phyloP scores from a whole-genome alignment of 1,140 invertebrate genomes.

The Trachymyrmex cornetzi region DNA sequence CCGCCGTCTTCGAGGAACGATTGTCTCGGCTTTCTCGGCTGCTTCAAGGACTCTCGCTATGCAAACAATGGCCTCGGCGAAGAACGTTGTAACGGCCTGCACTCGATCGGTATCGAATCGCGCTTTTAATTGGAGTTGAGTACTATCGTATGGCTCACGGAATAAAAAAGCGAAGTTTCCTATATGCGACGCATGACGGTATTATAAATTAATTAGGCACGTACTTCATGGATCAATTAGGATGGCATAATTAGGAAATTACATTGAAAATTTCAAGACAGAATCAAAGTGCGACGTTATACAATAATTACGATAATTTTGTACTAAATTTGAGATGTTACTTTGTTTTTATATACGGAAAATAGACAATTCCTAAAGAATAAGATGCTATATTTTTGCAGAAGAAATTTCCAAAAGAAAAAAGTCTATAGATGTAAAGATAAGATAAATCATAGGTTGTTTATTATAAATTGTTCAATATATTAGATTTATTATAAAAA shows the following conservation, averaged over 20 bases:
- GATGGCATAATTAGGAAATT: not conserved
- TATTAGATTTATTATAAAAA: no score
- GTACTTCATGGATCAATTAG: conserved; percentile 7
- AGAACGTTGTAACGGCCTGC: conserved; percentile 48
- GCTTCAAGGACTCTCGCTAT: conserved; percentile 67
- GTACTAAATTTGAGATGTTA: not conserved
- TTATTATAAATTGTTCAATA: not conserved
- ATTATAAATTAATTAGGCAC: conserved; percentile 19
- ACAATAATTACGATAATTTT: not conserved
- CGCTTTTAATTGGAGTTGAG: conserved; percentile 47
- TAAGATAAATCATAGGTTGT: not conserved
- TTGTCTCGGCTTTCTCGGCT: conserved; percentile 69
- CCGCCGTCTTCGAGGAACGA: conserved; percentile 70
- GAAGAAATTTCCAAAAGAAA: not conserved
- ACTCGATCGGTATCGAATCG: conserved; percentile 49
- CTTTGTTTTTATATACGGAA: not conserved
- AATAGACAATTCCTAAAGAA: not conserved
- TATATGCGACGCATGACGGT: not conserved
- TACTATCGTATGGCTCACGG: not conserved
- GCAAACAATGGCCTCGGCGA: conserved; percentile 67
- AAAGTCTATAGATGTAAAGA: not conserved
- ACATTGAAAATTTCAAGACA: not conserved
- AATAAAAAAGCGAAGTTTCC: conserved; percentile 2
- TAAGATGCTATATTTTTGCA: not conserved
- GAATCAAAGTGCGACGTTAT: not conserved